Evolutionary conservation across 30 jellyfish, hydroid and myxozoan genomes (phyloP).

Genomic region (Pseudorhiza aurosa): DNA sequence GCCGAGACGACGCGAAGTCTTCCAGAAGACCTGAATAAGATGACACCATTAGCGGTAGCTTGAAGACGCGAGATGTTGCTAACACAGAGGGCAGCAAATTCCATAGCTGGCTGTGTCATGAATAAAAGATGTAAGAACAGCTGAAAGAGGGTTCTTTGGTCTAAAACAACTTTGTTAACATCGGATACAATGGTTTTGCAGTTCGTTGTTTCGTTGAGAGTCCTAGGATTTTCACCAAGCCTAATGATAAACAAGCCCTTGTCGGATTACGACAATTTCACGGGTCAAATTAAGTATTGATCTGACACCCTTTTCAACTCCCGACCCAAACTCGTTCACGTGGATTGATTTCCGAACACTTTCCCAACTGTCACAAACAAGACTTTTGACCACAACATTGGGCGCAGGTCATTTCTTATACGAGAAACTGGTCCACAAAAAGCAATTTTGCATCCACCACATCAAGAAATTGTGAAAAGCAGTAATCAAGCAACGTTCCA

Average conservation of each 20-base stretch:
- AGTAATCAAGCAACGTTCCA: too few relatives aligned
- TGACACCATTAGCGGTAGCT: too few relatives aligned
- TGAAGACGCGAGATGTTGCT: too few relatives aligned
- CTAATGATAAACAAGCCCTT: neutral
- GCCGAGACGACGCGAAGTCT: too few relatives aligned
- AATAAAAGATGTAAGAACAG: constrained; percentile 31
- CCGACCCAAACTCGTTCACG: neutral
- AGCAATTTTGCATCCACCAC: too few relatives aligned
- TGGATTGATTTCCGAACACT: neutral
- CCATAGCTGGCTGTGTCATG: constrained; percentile 1
- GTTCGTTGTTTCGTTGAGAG: neutral
- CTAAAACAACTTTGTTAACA: constrained; percentile 10
- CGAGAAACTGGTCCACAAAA: too few relatives aligned
- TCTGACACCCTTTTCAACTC: neutral
- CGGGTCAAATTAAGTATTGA: neutral
- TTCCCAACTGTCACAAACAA: too few relatives aligned
- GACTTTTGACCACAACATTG: too few relatives aligned
- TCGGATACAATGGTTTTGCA: constrained; percentile 17
- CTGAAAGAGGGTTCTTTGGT: constrained; percentile 30
- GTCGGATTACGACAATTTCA: neutral
- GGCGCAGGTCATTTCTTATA: too few relatives aligned
- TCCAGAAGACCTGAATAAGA: too few relatives aligned
- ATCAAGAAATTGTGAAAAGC: too few relatives aligned
- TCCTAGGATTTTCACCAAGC: neutral
- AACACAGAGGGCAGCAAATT: neutral